Evolutionary conservation across 1,140 invertebrate genomes (phyloP).

Genomic region (Brachionus koreanus): DNA sequence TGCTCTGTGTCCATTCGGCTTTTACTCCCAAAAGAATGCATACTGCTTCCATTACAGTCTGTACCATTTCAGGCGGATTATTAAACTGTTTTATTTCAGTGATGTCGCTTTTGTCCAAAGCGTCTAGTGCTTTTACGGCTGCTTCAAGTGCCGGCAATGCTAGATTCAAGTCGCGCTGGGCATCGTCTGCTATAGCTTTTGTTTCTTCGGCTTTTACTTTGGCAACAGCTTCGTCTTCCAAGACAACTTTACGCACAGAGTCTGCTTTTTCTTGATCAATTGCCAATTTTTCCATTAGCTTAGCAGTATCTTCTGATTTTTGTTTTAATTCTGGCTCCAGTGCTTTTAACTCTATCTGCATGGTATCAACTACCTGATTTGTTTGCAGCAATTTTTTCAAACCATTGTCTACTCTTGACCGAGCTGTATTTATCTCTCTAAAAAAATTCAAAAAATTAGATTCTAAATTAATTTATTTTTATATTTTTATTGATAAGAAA

Average conservation of each 20-base stretch:
- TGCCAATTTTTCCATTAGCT: conserved; percentile 57
- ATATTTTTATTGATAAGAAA: too few species aligned
- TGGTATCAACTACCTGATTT: conserved; percentile 57
- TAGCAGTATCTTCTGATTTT: conserved; percentile 56
- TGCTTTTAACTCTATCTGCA: conserved; percentile 58
- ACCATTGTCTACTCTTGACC: conserved; percentile 57
- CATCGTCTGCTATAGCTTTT: conserved; percentile 58
- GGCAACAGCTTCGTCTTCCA: conserved; percentile 58
- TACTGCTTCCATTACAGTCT: conserved; percentile 73
- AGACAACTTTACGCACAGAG: conserved; percentile 56
- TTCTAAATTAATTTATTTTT: too few species aligned
- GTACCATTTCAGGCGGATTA: conserved; percentile 63
- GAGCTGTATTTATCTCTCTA: conserved; percentile 53
- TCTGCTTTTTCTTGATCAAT: conserved; percentile 59
- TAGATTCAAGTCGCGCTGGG: conserved; percentile 48
- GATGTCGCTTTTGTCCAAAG: conserved; percentile 81
- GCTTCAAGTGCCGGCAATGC: conserved; percentile 39
- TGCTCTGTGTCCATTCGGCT: conserved; percentile 63
- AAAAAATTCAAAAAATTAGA: conserved; percentile 15
- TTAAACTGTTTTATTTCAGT: conserved; percentile 80
- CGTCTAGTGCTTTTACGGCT: conserved; percentile 67
- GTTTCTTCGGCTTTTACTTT: conserved; percentile 59
- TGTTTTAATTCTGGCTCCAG: conserved; percentile 58
- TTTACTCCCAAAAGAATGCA: conserved; percentile 75
- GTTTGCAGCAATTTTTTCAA: conserved; percentile 58